These are phyloP conservation scores for Karalla daura DNA, from an alignment of 2,797 vertebrate species.

Conservation along the genomic window DNA sequence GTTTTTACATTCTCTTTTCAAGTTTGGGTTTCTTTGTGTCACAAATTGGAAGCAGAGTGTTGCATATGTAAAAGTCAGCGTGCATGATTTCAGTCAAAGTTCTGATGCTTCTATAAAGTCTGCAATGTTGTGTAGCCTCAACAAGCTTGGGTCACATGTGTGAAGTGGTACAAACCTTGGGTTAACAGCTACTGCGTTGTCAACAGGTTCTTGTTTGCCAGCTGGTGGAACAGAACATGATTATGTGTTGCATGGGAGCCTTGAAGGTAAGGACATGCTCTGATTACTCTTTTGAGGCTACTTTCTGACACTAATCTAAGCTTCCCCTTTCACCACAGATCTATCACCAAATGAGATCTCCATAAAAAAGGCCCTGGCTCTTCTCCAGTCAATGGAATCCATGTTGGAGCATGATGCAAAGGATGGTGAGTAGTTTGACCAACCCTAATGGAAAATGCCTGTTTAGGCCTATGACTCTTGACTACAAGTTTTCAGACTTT, in stretches of 20 bases:
- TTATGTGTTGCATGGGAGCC: rapidly evolving
- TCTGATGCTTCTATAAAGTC: no score
- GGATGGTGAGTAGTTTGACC: conserved; percentile 34
- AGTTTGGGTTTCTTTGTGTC: not conserved
- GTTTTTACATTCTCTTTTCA: conserved; percentile 6
- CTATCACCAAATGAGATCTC: conserved; percentile 4
- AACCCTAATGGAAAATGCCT: not conserved
- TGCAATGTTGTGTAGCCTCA: not conserved
- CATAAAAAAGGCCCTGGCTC: conserved; percentile 6
- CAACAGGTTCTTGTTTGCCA: conserved; percentile 21
- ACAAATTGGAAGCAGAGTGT: not conserved
- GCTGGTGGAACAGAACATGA: not conserved
- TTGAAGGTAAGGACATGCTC: not conserved
- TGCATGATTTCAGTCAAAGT: not conserved
- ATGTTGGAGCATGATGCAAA: not conserved
- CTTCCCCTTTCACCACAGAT: conserved; percentile 5
- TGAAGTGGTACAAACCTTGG: not conserved
- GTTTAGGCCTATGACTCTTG: no score
- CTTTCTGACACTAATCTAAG: not conserved
- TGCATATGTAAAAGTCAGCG: not conserved
- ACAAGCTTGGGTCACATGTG: not conserved
- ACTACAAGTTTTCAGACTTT: not conserved
- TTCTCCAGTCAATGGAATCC: conserved; percentile 17
- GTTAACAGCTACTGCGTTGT: not conserved
- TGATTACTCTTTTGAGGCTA: rapidly evolving